Evolutionary conservation across 2,888 invertebrate species (phyloP), one percentile per base, ranked within the genome.

Genomic region (Andrena trimmerana): DNA sequence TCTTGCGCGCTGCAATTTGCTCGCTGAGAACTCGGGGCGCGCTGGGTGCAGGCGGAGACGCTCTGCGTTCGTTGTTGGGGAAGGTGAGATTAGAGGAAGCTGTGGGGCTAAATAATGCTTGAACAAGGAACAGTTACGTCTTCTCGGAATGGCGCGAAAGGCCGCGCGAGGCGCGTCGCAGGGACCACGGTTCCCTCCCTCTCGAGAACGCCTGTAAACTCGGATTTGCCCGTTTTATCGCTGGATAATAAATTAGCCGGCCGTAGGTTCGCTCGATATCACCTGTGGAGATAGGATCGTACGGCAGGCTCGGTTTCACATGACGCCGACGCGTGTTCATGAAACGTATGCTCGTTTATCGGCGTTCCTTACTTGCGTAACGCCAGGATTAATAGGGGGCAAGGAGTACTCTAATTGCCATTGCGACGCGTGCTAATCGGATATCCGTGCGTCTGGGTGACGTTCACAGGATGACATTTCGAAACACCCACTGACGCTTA

Each of bases 211-310:
- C 24, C 13, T 6, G 10, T 29, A 36, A 62, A 69, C 36, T 10
- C 24, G 36, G 33, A 70, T 63, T 70, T 42, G 13, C 20, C 52
- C 62, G 54, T 42, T 76, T 76, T 33, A 71, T 65, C 57, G 24
- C 8, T 7, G 31, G 29, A 36, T 31, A 62, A 57, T 63, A 54
- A 57, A 63, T 71, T 57, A 57, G 13, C 29, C 16, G 7, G 36
- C 7, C 5, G 20, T 4, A 24, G 42, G 20, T 1, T 24, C 7
- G 20, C 54, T 63, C n/a, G 31, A 31, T 16, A 31, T 48, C 2
- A 33, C 65, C 27, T 33, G 2, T 1, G n/a, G 36, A 24, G 33
- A 57, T 33, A 57, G 54, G 8, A 36, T 27, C n/a, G 16, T 10
- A 10, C 8, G 13, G 27, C 24, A 7, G 36, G 16, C 57, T 57